Base-by-base conservation (phyloP, 2,888 invertebrate species). In the Uropetala carovei region DNA sequence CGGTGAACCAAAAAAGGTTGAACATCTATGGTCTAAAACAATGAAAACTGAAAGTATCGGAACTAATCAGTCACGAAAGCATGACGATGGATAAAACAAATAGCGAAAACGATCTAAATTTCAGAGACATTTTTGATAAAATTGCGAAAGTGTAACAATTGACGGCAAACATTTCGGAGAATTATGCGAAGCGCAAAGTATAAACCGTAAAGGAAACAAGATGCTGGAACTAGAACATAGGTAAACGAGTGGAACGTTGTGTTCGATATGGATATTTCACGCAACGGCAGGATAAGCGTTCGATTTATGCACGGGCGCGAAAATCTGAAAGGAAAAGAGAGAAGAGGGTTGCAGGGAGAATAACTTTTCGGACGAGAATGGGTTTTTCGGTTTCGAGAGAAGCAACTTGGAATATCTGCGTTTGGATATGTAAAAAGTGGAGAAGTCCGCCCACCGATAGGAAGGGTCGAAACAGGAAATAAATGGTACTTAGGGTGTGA, bases 111-210 rank as follows among this genome's bases (percentile, higher is more conserved):
- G 3, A 5, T 5, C 5, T 43, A 43, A 43, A 43, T 43, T 43
- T 43, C 5, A 43, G 5, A 43, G 43, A n/a, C n/a, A n/a, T n/a
- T n/a, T n/a, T n/a, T n/a, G n/a, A 3, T 43, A 43, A 43, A 43
- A 43, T 1, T 3, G 43, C 43, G 43, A 5, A 43, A 43, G 5
- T 43, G n/a, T 18, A n/a, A 9, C 2, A n/a, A 68, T 18, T 18
- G 1, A n/a, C n/a, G 0, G 1, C 2, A n/a, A 68, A 68, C 0
- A 14, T n/a, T 0, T 0, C 8, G n/a, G n/a, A 4, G 22, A 11
- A 22, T 18, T 9, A 16, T 9, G 5, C 68, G 4, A 11, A 68
- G 43, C 43, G 43, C n/a, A 10, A 11, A 68, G n/a, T 68, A n/a
- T 11, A 13, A 9, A 13, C 8, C 16, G 68, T 9, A 68, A 7